Percentiles rank a stretch among this genome's conserved stretches.
Conservation (phyloP, 2,888 invertebrate species). For the Pterobdella sp. region DNA sequence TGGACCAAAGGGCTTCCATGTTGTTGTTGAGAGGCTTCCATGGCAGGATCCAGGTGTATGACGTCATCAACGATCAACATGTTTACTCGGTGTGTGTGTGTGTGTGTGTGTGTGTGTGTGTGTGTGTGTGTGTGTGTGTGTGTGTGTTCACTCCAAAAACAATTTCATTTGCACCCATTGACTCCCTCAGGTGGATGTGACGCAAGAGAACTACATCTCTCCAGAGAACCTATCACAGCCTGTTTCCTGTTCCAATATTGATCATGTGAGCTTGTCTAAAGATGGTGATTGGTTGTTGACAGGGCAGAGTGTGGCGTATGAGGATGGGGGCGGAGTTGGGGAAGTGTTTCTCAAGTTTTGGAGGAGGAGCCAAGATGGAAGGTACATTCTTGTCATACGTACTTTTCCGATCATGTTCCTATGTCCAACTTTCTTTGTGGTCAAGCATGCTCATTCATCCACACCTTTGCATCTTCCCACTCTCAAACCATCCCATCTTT, state of each 20-base stretch:
- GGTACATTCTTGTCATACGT: background rate
- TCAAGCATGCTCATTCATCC: background rate
- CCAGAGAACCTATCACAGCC: constrained; percentile 57
- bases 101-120: constrained; percentile 16
- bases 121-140: constrained; percentile 16
- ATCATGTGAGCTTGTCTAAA: constrained; percentile 61
- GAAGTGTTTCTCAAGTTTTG: constrained; percentile 71
- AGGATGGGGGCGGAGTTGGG: constrained; percentile 55
- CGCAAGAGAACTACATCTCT: constrained; percentile 63
- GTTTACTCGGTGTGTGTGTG: constrained; percentile 56
- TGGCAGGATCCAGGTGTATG: constrained; percentile 70
- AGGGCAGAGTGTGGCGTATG: constrained; percentile 52
- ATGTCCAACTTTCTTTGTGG: background rate
- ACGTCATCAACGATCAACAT: constrained; percentile 57
- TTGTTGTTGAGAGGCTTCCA: constrained; percentile 66
- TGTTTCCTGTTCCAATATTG: constrained; percentile 61
- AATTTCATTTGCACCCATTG: background rate
- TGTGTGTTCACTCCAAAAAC: background rate
- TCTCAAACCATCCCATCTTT: background rate
- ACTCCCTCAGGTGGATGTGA: constrained; percentile 58
- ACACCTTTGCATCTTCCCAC: background rate
- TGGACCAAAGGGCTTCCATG: constrained; percentile 61
- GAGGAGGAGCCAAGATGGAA: constrained; percentile 53
- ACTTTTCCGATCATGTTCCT: background rate
- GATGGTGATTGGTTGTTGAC: constrained; percentile 69